Percentiles rank a stretch among this genome's conserved stretches.
phyloP scores from a whole-genome alignment of 2,888 invertebrate genomes.

The Stenchaetothrips biformis region DNA sequence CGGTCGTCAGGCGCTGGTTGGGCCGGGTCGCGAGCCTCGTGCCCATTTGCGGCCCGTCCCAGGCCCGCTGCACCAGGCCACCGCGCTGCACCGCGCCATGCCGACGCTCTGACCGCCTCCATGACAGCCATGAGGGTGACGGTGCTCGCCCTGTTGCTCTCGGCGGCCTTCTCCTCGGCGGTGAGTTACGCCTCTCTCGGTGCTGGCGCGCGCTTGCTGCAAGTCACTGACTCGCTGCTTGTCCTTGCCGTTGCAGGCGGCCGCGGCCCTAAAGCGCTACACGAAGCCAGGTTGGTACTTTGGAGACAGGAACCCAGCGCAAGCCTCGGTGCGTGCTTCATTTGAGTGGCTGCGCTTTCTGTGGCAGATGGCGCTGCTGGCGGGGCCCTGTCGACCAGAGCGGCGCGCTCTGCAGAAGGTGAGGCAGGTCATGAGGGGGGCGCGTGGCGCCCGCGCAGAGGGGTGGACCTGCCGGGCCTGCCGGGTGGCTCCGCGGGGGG shows the following conservation, averaged over 20 bases:
- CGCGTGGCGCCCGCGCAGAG: neutral
- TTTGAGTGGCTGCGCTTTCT: too few relatives aligned
- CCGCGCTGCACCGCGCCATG: neutral
- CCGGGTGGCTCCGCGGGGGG: neutral
- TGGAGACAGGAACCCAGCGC: too few relatives aligned
- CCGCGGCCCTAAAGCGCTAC: too few relatives aligned
- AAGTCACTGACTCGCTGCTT: neutral
- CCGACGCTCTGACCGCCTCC: neutral
- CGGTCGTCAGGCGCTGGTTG: neutral
- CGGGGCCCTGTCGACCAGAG: neutral
- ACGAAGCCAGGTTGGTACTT: too few relatives aligned
- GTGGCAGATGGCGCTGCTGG: too few relatives aligned
- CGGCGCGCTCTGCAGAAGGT: neutral
- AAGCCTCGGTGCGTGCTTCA: too few relatives aligned
- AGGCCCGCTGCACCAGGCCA: neutral
- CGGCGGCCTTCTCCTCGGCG: neutral
- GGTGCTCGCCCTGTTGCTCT: neutral
- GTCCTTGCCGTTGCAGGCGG: neutral
- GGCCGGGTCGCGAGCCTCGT: neutral
- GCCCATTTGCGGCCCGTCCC: neutral
- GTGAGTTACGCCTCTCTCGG: too few relatives aligned
- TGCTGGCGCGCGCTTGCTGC: too few relatives aligned
- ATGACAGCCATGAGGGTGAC: neutral
- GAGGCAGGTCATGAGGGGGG: constrained; percentile 11
- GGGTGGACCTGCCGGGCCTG: neutral